Conservation (phyloP, 2,888 invertebrate species). For the Ennomos erosarius region DNA sequence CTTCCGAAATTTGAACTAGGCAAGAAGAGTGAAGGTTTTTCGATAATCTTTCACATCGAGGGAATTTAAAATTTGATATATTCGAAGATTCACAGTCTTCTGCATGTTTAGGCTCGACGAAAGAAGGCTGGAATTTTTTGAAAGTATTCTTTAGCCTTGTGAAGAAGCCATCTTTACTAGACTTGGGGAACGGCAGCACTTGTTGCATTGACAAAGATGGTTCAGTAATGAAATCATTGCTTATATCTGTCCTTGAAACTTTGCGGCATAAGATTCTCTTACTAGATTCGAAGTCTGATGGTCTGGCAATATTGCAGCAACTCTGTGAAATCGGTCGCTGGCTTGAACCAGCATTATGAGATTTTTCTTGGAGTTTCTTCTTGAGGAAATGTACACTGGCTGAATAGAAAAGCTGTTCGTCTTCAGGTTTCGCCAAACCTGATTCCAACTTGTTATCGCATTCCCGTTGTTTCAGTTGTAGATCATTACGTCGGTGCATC, state of each 20-base stretch:
- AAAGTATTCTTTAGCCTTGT: constrained; percentile 61
- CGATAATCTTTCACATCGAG: constrained; percentile 54
- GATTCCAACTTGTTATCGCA: constrained; percentile 40
- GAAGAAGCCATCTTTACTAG: constrained; percentile 60
- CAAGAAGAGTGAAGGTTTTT: constrained; percentile 47
- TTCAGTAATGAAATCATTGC: neutral
- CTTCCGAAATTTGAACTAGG: constrained; percentile 62
- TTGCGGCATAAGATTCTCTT: constrained; percentile 23
- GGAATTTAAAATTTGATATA: constrained; percentile 69
- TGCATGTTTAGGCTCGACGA: constrained; percentile 23
- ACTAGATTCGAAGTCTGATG: constrained; percentile 6
- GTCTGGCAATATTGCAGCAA: constrained; percentile 55
- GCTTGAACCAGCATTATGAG: constrained; percentile 27
- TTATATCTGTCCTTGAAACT: constrained; percentile 25
- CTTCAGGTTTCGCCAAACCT: constrained; percentile 50
- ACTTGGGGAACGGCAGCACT: constrained; percentile 74
- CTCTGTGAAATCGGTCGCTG: constrained; percentile 53
- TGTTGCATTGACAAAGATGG: constrained; percentile 62
- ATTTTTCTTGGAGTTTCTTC: constrained; percentile 66
- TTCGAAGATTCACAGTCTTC: constrained; percentile 49
- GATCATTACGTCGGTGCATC: constrained; percentile 56
- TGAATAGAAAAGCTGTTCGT: constrained; percentile 66
- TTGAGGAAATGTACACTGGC: constrained; percentile 75
- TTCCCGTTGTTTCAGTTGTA: constrained; percentile 28
- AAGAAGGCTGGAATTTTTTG: constrained; percentile 40